Percentiles rank a stretch among this genome's conserved stretches.
Conservation (phyloP, 1,140 invertebrate species). For the Arctopsyche grandis region DNA sequence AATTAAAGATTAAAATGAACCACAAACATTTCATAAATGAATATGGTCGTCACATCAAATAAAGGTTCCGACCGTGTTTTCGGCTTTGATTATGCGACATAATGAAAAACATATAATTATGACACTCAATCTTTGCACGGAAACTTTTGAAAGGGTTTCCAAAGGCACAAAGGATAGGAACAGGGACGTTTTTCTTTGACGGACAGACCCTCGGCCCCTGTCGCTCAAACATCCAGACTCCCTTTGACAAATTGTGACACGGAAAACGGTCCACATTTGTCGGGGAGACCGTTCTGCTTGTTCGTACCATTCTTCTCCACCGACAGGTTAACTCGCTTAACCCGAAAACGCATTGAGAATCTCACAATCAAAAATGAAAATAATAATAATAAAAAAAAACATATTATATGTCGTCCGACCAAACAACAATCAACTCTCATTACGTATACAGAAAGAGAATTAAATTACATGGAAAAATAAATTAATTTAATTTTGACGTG, state of each 20-base stretch:
- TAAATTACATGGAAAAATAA: neutral
- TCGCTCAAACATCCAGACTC: conserved; percentile 46
- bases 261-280: conserved; percentile 26
- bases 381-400: neutral
- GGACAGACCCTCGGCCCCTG: conserved; percentile 41
- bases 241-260: conserved; percentile 52
- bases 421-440: conserved; percentile 6
- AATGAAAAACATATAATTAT: conserved; percentile 45
- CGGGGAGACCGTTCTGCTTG: neutral
- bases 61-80: too few species aligned
- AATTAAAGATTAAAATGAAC: too few species aligned
- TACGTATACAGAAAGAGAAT: too few species aligned
- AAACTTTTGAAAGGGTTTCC: conserved; percentile 27
- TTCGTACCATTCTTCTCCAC: neutral
- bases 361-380: neutral
- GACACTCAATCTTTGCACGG: conserved; percentile 40
- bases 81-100: too few species aligned
- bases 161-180: neutral
- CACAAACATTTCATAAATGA: too few species aligned
- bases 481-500: neutral
- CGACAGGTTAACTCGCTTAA: conserved; percentile 22
- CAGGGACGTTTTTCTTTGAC: conserved; percentile 46
- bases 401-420: neutral
- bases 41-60: too few species aligned
- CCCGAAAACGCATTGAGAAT: conserved; percentile 6